Evolutionary conservation across 2,888 invertebrate genomes (phyloP).

Genomic region (Nomada lathburiana): DNA sequence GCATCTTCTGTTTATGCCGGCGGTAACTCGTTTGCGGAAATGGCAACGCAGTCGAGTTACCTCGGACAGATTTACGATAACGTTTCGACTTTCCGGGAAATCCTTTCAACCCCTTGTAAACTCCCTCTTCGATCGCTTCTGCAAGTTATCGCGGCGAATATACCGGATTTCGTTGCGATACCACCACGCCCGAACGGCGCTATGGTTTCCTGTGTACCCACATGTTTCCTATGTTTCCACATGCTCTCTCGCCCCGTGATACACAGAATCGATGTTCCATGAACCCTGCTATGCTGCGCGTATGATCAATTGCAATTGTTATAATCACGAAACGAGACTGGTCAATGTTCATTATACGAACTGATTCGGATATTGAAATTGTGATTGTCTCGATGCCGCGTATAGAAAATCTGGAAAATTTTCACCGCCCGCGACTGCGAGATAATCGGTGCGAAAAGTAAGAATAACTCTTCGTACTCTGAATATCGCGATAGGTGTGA

Average conservation of each 20-base stretch:
- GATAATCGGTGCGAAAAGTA: not conserved
- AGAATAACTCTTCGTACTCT: no score
- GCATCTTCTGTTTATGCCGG: conserved; percentile 27
- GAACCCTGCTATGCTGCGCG: not conserved
- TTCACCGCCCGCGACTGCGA: no score
- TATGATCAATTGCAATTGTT: conserved; percentile 7
- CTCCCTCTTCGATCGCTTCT: not conserved
- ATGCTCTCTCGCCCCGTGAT: not conserved
- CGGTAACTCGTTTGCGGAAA: conserved; percentile 20
- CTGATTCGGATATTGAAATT: no score
- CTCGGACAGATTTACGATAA: conserved; percentile 36
- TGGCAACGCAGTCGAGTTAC: not conserved
- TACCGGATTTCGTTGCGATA: not conserved
- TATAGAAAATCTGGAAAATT: no score
- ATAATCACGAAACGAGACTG: no score
- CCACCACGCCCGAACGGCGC: not conserved
- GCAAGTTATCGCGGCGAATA: not conserved
- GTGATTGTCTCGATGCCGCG: no score
- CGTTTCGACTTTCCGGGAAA: conserved; percentile 23
- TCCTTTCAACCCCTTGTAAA: conserved; percentile 23
- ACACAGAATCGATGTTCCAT: not conserved
- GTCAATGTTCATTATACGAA: no score
- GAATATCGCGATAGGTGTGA: no score
- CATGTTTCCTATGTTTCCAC: not conserved
- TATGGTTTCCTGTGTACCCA: not conserved